Percentiles rank a stretch among this genome's conserved stretches.
Conservation (phyloP, 2,797 vertebrate genomes). For the Capromys pilorides region DNA sequence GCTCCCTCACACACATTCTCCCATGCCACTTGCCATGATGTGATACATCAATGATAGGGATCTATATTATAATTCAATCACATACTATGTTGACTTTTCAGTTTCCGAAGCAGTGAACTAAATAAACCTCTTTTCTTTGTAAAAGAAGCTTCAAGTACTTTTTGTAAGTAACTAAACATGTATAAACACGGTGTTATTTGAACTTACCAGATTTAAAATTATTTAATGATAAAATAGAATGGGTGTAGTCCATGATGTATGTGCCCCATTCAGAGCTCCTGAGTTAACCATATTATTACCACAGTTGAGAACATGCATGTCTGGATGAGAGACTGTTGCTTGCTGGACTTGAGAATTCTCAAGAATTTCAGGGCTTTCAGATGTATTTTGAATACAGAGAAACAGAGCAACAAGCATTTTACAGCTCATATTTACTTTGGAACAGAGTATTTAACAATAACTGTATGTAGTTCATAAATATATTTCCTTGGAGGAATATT, state of each 20-base stretch:
- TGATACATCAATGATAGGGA: background rate
- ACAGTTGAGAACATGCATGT: background rate
- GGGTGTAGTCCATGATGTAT: background rate
- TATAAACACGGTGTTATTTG: background rate
- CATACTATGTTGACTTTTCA: background rate
- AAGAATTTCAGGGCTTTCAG: background rate
- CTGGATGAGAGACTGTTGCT: background rate
- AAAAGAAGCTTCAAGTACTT: background rate
- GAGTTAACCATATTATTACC: background rate
- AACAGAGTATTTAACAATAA: constrained; percentile 43
- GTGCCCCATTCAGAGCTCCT: background rate
- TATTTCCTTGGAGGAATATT: constrained; percentile 53
- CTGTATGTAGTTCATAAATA: constrained; percentile 67
- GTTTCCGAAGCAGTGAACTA: background rate
- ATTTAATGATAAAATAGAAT: background rate
- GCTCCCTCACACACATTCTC: background rate
- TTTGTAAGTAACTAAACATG: background rate
- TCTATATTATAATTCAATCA: background rate
- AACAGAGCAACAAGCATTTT: background rate
- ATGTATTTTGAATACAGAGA: constrained; percentile 58
- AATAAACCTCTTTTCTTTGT: background rate
- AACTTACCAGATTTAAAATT: background rate
- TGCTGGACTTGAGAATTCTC: background rate
- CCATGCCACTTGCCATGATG: background rate
- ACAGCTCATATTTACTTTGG: constrained; percentile 60